Evolutionary conservation across 2,888 invertebrate genomes (phyloP).

Genomic region (Thymelicus acteon): DNA sequence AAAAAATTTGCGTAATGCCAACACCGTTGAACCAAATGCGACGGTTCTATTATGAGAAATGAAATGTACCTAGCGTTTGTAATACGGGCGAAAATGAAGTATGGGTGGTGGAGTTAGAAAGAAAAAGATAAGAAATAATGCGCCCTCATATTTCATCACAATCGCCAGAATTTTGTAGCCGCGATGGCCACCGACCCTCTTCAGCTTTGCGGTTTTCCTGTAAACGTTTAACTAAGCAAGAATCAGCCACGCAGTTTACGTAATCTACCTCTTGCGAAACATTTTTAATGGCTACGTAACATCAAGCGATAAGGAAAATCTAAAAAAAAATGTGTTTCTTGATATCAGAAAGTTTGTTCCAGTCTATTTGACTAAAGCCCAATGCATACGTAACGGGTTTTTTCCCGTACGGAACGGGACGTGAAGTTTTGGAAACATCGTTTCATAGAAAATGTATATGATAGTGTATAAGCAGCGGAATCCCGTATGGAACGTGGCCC

Average conservation of each 20-base stretch:
- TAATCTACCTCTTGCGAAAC: conserved; percentile 24
- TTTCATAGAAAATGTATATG: no score
- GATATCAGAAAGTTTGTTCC: not conserved
- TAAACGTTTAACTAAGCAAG: conserved; percentile 74
- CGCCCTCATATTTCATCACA: conserved; percentile 83
- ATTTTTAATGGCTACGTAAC: conserved; percentile 21
- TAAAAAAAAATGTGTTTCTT: not conserved
- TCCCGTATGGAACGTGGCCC: no score
- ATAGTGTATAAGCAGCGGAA: no score
- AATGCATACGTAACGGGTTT: no score
- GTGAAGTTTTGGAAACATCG: no score
- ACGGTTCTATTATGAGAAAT: conserved; percentile 75
- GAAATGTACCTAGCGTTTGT: conserved; percentile 76
- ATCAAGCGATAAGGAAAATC: conserved; percentile 21
- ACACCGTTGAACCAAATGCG: conserved; percentile 62
- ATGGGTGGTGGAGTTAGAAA: conserved; percentile 81
- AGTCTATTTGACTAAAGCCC: not conserved
- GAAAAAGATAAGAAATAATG: conserved; percentile 84
- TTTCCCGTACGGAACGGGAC: no score
- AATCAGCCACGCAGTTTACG: conserved; percentile 35
- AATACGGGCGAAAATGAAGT: conserved; percentile 78
- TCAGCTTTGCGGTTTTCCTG: conserved; percentile 69
- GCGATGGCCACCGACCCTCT: conserved; percentile 76
- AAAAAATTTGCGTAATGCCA: conserved; percentile 74
- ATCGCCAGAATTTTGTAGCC: conserved; percentile 78